Conservation (phyloP, 2,113 vertebrate species). For the Notothenia coriiceps region DNA sequence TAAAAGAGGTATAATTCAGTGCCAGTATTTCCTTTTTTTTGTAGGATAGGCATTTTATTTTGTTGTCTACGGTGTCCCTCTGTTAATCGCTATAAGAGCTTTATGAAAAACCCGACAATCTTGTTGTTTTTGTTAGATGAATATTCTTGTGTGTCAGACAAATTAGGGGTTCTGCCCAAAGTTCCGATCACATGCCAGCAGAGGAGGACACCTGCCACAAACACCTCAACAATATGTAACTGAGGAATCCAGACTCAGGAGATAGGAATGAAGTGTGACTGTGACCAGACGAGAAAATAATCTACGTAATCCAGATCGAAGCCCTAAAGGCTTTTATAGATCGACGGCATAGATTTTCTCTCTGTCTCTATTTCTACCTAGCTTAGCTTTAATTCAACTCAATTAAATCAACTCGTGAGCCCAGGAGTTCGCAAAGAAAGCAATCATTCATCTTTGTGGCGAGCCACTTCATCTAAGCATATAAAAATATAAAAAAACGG, state of each 20-base stretch:
- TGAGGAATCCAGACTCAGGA: conserved; percentile 51
- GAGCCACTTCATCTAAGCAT: conserved; percentile 66
- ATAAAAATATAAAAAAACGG: conserved; percentile 34
- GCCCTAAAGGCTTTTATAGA: conserved; percentile 86
- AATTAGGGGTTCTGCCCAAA: neutral
- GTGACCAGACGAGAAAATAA: conserved; percentile 83
- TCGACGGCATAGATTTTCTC: conserved; percentile 82
- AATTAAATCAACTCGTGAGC: conserved; percentile 83
- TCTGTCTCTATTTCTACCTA: conserved; percentile 81
- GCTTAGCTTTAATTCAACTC: conserved; percentile 86
- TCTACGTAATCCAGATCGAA: conserved; percentile 84
- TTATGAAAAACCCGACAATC: neutral
- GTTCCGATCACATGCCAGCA: neutral
- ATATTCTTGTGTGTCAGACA: neutral
- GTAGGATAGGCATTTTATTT: neutral
- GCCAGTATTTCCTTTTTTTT: conserved; percentile 31
- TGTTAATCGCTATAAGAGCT: neutral
- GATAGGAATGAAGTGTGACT: conserved; percentile 76
- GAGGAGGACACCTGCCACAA: neutral
- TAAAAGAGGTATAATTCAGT: conserved; percentile 51
- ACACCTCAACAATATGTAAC: conserved; percentile 53
- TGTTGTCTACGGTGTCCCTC: neutral
- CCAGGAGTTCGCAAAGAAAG: conserved; percentile 72
- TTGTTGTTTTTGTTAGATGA: conserved; percentile 8
- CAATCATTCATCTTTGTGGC: conserved; percentile 80